phyloP scores from a whole-genome alignment of 2,888 invertebrate genomes.

The Lathronympha strigana region DNA sequence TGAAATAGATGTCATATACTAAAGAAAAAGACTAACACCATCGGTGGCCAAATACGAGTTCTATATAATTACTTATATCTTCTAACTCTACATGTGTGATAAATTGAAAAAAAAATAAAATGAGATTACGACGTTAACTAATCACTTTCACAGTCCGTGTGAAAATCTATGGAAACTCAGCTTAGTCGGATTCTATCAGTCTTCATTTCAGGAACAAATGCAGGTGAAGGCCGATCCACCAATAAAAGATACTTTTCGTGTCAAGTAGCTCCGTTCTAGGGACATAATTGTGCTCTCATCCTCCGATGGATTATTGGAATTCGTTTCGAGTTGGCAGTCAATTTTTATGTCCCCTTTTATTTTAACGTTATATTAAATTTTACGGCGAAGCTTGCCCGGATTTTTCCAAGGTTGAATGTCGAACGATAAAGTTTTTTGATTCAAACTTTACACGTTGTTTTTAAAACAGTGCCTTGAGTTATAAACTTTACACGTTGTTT shows the following conservation, averaged over 20 bases:
- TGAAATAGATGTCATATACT: no score
- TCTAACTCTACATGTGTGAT: no score
- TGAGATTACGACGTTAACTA: no score
- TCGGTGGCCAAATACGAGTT: no score
- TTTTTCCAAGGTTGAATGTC: not conserved
- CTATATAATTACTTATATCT: no score
- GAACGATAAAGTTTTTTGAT: not conserved
- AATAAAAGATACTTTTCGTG: conserved; percentile 15
- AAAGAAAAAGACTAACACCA: no score
- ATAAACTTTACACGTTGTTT: not conserved
- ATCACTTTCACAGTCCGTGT: not conserved
- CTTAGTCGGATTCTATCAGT: not conserved
- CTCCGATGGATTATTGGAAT: conserved; percentile 30
- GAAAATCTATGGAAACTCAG: not conserved
- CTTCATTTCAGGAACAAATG: not conserved
- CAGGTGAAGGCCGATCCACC: not conserved
- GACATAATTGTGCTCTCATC: conserved; percentile 19
- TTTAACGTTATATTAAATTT: conserved; percentile 33
- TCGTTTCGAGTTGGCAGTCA: conserved; percentile 19
- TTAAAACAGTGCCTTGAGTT: no score
- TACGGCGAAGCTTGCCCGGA: conserved; percentile 5
- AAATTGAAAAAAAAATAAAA: no score
- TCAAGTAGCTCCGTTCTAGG: conserved; percentile 16
- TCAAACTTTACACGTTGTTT: no score
- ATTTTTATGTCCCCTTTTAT: conserved; percentile 24